Conservation (phyloP, 2,113 vertebrate species). For the Dromas ardeola region DNA sequence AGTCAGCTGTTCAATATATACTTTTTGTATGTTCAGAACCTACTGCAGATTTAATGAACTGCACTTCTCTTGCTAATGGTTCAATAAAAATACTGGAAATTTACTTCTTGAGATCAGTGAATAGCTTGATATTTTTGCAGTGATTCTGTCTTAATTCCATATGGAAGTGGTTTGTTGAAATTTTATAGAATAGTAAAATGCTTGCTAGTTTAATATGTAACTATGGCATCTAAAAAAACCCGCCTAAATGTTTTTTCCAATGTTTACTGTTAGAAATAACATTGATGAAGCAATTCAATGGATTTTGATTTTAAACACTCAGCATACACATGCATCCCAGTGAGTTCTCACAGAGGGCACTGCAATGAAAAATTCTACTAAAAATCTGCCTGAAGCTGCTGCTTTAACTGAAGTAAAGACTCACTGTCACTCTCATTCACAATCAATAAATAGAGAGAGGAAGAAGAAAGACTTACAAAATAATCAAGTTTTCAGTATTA, state of each 20-base stretch:
- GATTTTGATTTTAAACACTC: not conserved
- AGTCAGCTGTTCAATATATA: not conserved
- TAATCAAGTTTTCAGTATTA: not conserved
- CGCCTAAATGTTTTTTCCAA: not conserved
- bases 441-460: not conserved
- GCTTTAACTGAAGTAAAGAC: not conserved
- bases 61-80: not conserved
- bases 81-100: not conserved
- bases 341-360: not conserved
- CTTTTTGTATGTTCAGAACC: not conserved
- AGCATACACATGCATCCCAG: not conserved
- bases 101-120: not conserved
- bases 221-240: not conserved
- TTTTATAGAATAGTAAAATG: not conserved
- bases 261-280: not conserved
- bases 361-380: not conserved
- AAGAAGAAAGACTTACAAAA: not conserved
- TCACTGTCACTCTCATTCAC: not conserved
- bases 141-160: not conserved
- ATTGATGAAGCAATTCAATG: not conserved
- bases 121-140: not conserved
- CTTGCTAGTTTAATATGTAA: not conserved
- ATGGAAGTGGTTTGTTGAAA: not conserved
- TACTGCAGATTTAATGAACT: not conserved
- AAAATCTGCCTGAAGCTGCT: not conserved